These are phyloP conservation scores for Elgaria multicarinata DNA, from an alignment of 2,113 vertebrate genomes.

Conservation along the genomic window DNA sequence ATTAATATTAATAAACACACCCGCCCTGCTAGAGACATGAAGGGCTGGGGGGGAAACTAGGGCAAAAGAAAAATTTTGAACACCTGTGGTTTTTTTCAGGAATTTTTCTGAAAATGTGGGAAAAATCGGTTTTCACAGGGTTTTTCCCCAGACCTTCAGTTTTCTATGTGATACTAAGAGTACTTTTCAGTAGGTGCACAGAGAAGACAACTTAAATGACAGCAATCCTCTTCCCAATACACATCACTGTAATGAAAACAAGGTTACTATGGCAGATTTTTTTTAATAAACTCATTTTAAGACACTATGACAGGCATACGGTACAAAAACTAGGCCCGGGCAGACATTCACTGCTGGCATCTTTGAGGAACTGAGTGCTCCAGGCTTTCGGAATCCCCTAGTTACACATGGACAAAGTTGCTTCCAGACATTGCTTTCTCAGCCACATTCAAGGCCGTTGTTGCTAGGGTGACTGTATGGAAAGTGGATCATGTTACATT, in stretches of 20 bases:
- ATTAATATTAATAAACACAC: no score
- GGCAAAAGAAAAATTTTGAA: background rate
- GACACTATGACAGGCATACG: conserved; percentile 46
- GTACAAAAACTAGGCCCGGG: conserved; percentile 14
- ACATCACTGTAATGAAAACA: conserved; percentile 10
- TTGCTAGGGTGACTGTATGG: background rate
- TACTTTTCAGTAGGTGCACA: background rate
- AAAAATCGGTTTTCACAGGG: no score
- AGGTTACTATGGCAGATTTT: conserved; percentile 54
- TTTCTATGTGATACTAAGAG: background rate
- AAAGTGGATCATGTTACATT: background rate
- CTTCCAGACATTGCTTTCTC: background rate
- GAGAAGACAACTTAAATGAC: background rate
- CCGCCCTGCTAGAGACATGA: no score
- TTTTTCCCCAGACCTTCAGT: no score
- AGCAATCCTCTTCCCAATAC: background rate
- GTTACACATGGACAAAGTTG: background rate
- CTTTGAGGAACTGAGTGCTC: conserved; percentile 26
- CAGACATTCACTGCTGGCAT: conserved; percentile 49
- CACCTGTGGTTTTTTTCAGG: background rate
- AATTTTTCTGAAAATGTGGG: no score
- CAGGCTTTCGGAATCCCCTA: conserved; percentile 24
- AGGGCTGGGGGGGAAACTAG: no score
- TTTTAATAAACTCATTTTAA: conserved; percentile 68
- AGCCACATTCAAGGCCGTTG: background rate